phyloP scores from a whole-genome alignment of 2,888 invertebrate genomes.

The Trachelus troglodyta region DNA sequence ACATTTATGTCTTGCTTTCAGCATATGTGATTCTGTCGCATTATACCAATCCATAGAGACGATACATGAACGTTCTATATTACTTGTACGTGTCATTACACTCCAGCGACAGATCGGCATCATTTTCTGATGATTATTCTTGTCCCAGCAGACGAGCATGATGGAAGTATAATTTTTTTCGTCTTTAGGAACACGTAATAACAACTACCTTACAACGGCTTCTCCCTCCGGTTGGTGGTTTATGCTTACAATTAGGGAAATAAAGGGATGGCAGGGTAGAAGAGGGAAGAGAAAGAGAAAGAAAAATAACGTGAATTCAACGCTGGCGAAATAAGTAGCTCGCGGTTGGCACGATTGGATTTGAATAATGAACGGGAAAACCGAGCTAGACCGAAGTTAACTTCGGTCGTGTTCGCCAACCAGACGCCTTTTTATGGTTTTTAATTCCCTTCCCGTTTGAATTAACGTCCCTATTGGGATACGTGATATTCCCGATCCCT shows the following conservation, averaged over 20 bases:
- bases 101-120: background rate
- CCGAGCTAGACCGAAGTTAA: slow-evolving; percentile 43
- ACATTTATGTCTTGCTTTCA: slow-evolving; percentile 61
- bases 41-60: background rate
- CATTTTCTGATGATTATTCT: background rate
- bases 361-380: slow-evolving; percentile 57
- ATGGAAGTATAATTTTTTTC: background rate
- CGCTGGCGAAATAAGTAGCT: background rate
- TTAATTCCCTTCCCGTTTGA: slow-evolving; percentile 56
- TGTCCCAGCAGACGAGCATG: background rate
- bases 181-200: background rate
- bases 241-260: background rate
- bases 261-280: background rate
- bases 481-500: slow-evolving; percentile 10
- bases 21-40: slow-evolving; percentile 44
- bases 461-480: slow-evolving; percentile 41
- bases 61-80: background rate
- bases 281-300: background rate
- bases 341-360: slow-evolving; percentile 54
- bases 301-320: background rate
- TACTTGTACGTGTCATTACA: background rate
- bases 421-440: slow-evolving; percentile 49
- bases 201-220: background rate
- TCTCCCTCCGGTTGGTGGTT: background rate
- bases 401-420: slow-evolving; percentile 20